Conservation (phyloP, 64 coral and sea anemone genomes). For the Actinia equina region DNA sequence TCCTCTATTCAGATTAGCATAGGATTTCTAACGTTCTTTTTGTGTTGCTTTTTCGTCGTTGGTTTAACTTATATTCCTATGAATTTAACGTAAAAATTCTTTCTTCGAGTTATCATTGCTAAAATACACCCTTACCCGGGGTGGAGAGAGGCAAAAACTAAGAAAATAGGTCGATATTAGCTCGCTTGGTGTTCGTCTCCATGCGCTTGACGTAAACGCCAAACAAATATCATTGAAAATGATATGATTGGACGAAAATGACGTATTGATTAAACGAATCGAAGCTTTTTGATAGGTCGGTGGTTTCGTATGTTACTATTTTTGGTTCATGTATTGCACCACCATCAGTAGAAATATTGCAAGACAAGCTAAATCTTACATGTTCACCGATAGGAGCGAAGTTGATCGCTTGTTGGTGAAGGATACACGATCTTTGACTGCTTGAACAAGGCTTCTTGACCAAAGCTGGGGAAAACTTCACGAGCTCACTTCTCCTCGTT, state of each 20-base stretch:
- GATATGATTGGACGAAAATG: constrained; percentile 5
- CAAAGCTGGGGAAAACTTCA: constrained; percentile 20
- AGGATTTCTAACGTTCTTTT: neutral
- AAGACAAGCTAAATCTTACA: neutral
- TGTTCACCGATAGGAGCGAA: neutral
- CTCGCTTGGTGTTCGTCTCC: neutral
- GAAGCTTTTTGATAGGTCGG: too few relatives aligned
- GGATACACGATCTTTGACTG: neutral
- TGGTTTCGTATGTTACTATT: neutral
- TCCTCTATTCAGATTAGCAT: neutral
- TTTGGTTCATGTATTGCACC: constrained; percentile 54
- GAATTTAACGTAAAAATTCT: neutral
- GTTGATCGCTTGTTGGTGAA: neutral
- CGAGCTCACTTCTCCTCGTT: neutral
- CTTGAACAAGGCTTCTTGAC: neutral
- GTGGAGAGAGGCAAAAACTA: neutral
- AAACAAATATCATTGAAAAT: neutral
- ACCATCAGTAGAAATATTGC: constrained; percentile 52
- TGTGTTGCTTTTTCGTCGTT: neutral
- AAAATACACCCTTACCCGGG: neutral
- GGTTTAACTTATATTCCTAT: neutral
- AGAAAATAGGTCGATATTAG: neutral
- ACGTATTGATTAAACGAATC: too few relatives aligned
- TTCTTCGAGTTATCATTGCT: too few relatives aligned
- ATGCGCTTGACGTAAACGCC: neutral